Conservation (phyloP, 2,797 vertebrate genomes). For the Antrozous pallidus region DNA sequence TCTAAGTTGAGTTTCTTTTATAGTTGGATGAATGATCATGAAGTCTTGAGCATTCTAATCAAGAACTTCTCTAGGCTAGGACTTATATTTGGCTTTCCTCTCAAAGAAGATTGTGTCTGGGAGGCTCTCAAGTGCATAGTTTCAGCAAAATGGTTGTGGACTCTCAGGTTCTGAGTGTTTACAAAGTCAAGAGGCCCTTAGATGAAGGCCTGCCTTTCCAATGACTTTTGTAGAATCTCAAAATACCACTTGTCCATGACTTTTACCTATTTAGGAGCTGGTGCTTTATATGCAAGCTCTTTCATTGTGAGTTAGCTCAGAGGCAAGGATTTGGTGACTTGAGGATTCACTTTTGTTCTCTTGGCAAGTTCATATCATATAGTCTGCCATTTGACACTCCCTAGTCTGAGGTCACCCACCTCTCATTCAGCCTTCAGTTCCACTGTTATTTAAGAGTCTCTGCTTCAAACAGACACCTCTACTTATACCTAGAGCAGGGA, state of each 20-base stretch:
- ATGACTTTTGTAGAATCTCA: conserved; percentile 33
- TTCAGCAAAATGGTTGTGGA: conserved; percentile 7
- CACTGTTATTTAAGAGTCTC: neutral
- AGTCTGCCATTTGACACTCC: neutral
- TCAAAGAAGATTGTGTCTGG: neutral
- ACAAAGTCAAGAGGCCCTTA: neutral
- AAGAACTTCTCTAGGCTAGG: conserved; percentile 16
- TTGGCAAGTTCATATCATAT: neutral
- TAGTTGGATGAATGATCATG: neutral
- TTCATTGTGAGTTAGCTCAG: conserved; percentile 12
- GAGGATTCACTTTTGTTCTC: neutral
- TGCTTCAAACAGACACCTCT: neutral
- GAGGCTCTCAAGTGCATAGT: neutral
- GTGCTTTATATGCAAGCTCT: conserved; percentile 7
- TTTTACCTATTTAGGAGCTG: conserved; percentile 38
- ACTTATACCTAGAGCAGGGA: neutral
- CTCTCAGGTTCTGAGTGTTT: conserved; percentile 31
- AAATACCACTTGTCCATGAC: neutral
- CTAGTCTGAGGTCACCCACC: neutral
- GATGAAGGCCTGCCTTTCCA: neutral
- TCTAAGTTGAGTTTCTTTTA: neutral
- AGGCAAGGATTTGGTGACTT: neutral
- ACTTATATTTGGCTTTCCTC: neutral
- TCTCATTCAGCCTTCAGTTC: neutral
- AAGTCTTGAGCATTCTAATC: neutral